Base-by-base conservation (phyloP, 2,797 vertebrate genomes). In the Lates japonicus region DNA sequence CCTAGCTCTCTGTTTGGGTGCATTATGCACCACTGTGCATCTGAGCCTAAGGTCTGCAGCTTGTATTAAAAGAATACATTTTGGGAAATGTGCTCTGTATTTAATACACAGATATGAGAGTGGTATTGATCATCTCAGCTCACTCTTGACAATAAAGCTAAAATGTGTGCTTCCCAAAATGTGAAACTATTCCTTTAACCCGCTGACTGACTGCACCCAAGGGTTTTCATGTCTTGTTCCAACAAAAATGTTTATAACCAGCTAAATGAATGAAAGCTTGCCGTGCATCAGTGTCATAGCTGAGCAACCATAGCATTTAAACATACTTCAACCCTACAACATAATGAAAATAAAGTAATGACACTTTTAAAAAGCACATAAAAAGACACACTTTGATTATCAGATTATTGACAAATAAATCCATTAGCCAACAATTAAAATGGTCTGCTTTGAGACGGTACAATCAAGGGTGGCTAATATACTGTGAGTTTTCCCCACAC, bases 321-420 rank as follows among this genome's bases (percentile, higher is more conserved):
- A 49, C 5, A 42, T 41, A 33, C 70, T 52, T 60, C 2, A 19
- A 70, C 5, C 29, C 20, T 25, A 60, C 29, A 79, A 35, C 69
- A 70, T 42, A 41, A 46, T 79, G 58, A 76, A 68, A 63, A 46
- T 44, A 59, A 20, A 25, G 2, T 7, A 39, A 29, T 12, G 5
- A 48, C 37, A 44, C 25, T 57, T 49, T 59, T 25, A 52, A 49
- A 70, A 74, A 57, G 13, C 54, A 68, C 61, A 52, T 44, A 29
- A 52, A 80, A 76, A 60, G 10, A 82, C 49, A 59, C 14, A 57
- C 16, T 29, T n/a, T 44, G 44, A 52, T 39, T 64, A 71, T 70
- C 19, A 72, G 17, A 71, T 70, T 37, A 58, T 55, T 76, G 69
- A 81, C 61, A 68, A 70, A 78, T 16, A 61, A 54, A 25, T 78